These are phyloP conservation scores for Okapia johnstoni DNA, from an alignment of 2,113 vertebrate species.

Conservation along the genomic window DNA sequence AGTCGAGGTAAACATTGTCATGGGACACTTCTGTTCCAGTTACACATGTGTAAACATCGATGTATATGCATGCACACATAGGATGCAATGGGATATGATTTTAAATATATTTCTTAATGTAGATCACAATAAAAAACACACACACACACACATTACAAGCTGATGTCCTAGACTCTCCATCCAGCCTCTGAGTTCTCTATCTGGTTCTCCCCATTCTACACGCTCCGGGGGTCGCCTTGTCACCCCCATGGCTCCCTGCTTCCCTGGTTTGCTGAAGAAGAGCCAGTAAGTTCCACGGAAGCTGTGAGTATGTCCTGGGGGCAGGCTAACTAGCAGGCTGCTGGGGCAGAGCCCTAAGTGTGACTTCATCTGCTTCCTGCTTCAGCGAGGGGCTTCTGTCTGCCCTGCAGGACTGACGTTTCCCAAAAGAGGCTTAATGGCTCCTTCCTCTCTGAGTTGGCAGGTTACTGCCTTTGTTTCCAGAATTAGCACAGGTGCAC, in stretches of 20 bases:
- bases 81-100: background rate
- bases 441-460: constrained; percentile 21
- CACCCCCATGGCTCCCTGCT: background rate
- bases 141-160: background rate
- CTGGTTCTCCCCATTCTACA: background rate
- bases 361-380: background rate
- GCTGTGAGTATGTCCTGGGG: background rate
- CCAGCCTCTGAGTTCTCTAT: background rate
- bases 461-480: constrained; percentile 67
- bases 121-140: background rate
- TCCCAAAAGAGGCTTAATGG: constrained; percentile 57
- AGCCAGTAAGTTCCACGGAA: background rate
- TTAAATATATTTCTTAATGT: background rate
- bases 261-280: background rate
- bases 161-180: background rate
- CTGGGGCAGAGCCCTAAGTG: background rate
- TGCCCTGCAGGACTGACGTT: constrained; percentile 13
- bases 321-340: background rate
- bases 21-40: background rate
- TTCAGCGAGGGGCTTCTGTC: background rate
- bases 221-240: background rate
- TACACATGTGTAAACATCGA: fast-evolving
- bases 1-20: background rate
- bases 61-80: fast-evolving
- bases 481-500: constrained; percentile 68